These are phyloP conservation scores for Pipistrellus nathusii DNA, from an alignment of 2,797 vertebrate species.

Conservation along the genomic window DNA sequence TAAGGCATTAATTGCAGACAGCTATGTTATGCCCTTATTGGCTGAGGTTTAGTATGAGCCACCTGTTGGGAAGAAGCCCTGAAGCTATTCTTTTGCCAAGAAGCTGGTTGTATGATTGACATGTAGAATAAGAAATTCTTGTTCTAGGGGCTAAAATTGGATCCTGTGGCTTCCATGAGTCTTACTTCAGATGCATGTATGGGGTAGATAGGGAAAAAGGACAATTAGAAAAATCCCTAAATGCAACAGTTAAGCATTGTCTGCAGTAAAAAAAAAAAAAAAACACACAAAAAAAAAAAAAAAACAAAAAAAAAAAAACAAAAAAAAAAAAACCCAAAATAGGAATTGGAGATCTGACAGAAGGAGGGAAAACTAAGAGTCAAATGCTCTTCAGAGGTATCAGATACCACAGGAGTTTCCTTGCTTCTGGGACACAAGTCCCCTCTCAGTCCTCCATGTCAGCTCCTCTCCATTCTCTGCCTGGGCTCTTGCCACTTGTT, in stretches of 20 bases:
- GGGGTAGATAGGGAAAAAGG: conserved; percentile 2
- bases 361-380: background rate
- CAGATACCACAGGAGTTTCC: background rate
- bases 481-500: background rate
- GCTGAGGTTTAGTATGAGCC: background rate
- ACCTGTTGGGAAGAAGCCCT: background rate
- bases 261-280: background rate
- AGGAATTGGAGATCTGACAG: background rate
- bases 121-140: background rate
- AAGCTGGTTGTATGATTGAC: conserved; percentile 17
- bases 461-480: background rate
- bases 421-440: background rate
- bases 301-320: no score
- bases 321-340: no score
- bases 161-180: conserved; percentile 21
- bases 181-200: background rate
- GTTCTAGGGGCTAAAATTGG: conserved; percentile 43
- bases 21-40: background rate
- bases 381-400: background rate
- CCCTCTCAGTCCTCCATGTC: background rate
- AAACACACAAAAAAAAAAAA: no score
- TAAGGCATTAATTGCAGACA: background rate
- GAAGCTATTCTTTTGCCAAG: background rate
- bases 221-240: background rate
- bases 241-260: background rate